phyloP scores from a whole-genome alignment of 2,113 vertebrate species.

The Pungitius pungitius region DNA sequence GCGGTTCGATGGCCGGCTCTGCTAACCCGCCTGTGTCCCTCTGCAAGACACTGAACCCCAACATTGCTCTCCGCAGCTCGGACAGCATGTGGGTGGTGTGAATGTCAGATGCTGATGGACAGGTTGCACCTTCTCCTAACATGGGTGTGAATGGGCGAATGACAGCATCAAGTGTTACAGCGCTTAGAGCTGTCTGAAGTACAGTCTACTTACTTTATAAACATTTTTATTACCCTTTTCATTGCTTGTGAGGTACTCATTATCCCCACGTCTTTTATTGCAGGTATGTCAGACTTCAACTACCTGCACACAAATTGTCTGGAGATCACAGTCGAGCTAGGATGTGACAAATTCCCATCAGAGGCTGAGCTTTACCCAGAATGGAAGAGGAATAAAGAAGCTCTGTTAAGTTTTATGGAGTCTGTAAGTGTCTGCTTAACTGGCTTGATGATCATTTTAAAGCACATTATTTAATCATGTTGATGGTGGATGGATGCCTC shows the following conservation, averaged over 20 bases:
- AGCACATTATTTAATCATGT: not conserved
- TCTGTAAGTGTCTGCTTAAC: constrained; percentile 80
- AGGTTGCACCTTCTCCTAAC: too few species aligned
- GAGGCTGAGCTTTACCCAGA: constrained; percentile 89
- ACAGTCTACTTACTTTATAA: too few species aligned
- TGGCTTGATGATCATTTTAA: not conserved
- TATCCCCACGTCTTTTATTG: not conserved
- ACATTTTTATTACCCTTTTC: not conserved
- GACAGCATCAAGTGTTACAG: too few species aligned
- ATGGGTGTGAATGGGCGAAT: too few species aligned
- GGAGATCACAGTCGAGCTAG: constrained; percentile 95
- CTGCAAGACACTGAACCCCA: too few species aligned
- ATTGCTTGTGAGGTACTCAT: not conserved
- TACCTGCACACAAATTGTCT: constrained; percentile 97
- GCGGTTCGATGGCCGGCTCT: too few species aligned
- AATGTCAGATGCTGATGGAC: too few species aligned
- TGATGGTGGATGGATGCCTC: not conserved
- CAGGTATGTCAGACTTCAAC: constrained; percentile 97
- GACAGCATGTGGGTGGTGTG: too few species aligned
- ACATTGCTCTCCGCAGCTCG: too few species aligned
- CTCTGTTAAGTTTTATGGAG: constrained; percentile 90
- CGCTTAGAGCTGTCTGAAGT: too few species aligned
- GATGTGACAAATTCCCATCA: constrained; percentile 94
- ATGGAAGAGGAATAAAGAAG: constrained; percentile 94
- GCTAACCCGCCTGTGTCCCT: too few species aligned